Conservation (phyloP, 2,113 vertebrate species). For the Marmota flaviventris region DNA sequence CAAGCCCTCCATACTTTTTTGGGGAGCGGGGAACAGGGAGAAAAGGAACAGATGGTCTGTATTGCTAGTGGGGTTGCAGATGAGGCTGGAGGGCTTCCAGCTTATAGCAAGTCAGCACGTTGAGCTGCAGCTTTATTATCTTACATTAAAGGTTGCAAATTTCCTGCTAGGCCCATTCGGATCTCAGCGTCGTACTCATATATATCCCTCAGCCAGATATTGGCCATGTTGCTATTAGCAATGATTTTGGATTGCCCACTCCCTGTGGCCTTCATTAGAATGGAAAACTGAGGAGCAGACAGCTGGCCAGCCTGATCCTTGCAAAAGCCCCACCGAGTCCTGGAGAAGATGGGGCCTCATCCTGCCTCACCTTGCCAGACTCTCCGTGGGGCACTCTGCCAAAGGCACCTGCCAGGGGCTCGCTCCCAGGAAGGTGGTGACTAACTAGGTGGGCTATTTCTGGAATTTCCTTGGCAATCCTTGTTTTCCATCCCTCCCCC, state of each 20-base stretch:
- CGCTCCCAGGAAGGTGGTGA: not conserved
- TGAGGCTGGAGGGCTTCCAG: not conserved
- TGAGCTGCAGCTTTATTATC: not conserved
- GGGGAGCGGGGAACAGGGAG: not conserved
- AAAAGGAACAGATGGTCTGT: not conserved
- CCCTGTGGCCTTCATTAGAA: not conserved
- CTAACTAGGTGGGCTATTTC: not conserved
- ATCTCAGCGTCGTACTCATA: not conserved
- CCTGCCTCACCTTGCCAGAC: not conserved
- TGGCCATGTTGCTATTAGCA: not conserved
- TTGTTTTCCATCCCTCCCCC: not conserved
- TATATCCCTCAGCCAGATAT: not conserved
- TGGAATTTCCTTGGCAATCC: not conserved
- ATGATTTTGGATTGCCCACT: not conserved
- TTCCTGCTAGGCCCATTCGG: not conserved
- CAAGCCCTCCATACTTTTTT: not conserved
- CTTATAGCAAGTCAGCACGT: not conserved
- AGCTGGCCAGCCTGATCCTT: not conserved
- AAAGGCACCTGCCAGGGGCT: not conserved
- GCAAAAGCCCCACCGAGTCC: not conserved
- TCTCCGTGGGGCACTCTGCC: not conserved
- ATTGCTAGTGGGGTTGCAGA: not conserved
- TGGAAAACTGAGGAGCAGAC: not conserved
- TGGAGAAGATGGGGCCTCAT: rapidly evolving
- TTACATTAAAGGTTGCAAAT: not conserved